Evolutionary conservation across 2,113 vertebrate species (phyloP).

Genomic region (Lophochroa leadbeateri): DNA sequence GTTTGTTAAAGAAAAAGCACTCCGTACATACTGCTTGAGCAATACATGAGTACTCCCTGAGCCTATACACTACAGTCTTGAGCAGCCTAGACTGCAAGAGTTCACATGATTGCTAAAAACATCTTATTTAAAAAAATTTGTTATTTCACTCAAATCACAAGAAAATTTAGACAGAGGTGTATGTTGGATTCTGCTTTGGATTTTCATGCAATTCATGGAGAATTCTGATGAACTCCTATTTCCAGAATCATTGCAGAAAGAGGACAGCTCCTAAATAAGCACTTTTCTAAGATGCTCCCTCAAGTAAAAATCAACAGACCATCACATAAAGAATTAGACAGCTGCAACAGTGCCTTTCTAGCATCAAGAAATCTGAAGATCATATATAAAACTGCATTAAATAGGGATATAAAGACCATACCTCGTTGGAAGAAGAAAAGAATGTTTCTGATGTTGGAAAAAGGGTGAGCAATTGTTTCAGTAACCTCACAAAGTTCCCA

Average conservation of each 20-base stretch:
- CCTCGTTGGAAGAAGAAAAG: not conserved
- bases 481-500: not conserved
- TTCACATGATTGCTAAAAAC: not conserved
- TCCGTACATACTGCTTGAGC: not conserved
- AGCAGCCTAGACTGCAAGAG: not conserved
- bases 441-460: not conserved
- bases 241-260: not conserved
- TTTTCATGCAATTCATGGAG: not conserved
- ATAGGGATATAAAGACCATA: not conserved
- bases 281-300: not conserved
- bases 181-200: not conserved
- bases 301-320: not conserved
- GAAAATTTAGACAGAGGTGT: not conserved
- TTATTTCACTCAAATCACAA: not conserved
- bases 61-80: not conserved
- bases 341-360: not conserved
- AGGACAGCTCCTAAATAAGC: not conserved
- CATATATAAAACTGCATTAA: not conserved
- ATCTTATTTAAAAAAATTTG: not conserved
- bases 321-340: not conserved
- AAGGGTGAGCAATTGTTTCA: not conserved
- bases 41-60: accelerated
- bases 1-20: not conserved
- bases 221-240: not conserved
- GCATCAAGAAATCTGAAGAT: not conserved